These are phyloP conservation scores for Phyllotis vaccarum DNA, from an alignment of 2,797 vertebrate genomes.

Conservation along the genomic window DNA sequence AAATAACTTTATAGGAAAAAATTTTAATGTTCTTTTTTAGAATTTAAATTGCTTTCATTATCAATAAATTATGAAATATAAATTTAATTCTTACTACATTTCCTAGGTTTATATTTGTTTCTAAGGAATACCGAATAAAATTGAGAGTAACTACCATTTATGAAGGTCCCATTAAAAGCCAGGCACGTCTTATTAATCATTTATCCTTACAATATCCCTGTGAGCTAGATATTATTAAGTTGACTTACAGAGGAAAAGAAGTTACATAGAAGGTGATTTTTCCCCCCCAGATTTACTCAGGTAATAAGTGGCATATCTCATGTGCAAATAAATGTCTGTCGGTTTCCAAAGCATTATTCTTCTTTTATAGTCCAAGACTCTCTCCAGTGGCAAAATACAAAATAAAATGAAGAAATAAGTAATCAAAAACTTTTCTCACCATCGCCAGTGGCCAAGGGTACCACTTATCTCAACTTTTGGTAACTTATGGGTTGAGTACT, in stretches of 20 bases:
- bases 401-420: not conserved
- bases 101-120: slow-evolving; percentile 46
- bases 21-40: not conserved
- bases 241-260: slow-evolving; percentile 40
- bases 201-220: slow-evolving; percentile 58
- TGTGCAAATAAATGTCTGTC: slow-evolving; percentile 37
- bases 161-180: slow-evolving; percentile 36
- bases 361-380: not conserved
- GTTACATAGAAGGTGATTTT: not conserved
- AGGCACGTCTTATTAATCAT: slow-evolving; percentile 54
- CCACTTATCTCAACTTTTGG: not conserved
- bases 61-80: slow-evolving; percentile 14
- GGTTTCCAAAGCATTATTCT: not conserved
- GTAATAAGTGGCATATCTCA: slow-evolving; percentile 5
- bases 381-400: not conserved
- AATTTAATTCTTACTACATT: slow-evolving; percentile 31
- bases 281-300: slow-evolving; percentile 11
- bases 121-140: slow-evolving; percentile 48
- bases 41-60: slow-evolving; percentile 8
- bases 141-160: slow-evolving; percentile 49
- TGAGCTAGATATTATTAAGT: slow-evolving; percentile 57
- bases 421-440: not conserved
- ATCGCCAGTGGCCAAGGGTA: not conserved
- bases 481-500: not conserved
- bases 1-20: not conserved